A percentile compares a stretch with the other conserved stretches of the same genome.
phyloP scores from a whole-genome alignment of 2,888 invertebrate species.

The Mesoligia furuncula region DNA sequence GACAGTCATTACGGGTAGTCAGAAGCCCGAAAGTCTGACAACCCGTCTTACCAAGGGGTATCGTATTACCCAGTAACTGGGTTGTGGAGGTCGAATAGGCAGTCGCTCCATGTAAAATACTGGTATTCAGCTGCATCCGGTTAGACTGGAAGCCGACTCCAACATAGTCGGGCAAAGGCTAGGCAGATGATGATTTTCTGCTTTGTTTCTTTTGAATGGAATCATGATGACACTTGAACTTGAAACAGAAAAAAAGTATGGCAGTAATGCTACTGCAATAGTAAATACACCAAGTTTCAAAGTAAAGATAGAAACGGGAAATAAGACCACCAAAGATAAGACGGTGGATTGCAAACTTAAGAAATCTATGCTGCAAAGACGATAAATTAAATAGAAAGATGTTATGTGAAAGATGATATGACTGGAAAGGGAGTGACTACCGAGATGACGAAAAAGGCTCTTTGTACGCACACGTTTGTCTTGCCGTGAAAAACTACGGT shows the following conservation, averaged over 20 bases:
- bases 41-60: too few relatives aligned
- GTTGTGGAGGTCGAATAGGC: too few relatives aligned
- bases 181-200: neutral
- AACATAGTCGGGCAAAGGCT: too few relatives aligned
- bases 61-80: too few relatives aligned
- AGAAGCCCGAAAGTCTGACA: too few relatives aligned
- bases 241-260: neutral
- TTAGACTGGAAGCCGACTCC: too few relatives aligned
- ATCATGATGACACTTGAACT: neutral
- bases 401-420: neutral
- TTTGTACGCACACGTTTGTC: too few relatives aligned
- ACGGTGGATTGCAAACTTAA: neutral
- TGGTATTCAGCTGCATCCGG: too few relatives aligned
- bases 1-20: too few relatives aligned
- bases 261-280: neutral
- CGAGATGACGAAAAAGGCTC: neutral
- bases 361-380: neutral
- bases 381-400: neutral
- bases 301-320: neutral
- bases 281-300: neutral
- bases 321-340: neutral
- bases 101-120: too few relatives aligned
- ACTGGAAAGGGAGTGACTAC: neutral
- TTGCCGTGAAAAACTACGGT: too few relatives aligned
- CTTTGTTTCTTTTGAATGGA: neutral